Evolutionary conservation across 2,888 invertebrate genomes (phyloP).

Genomic region (Plebejus argus): DNA sequence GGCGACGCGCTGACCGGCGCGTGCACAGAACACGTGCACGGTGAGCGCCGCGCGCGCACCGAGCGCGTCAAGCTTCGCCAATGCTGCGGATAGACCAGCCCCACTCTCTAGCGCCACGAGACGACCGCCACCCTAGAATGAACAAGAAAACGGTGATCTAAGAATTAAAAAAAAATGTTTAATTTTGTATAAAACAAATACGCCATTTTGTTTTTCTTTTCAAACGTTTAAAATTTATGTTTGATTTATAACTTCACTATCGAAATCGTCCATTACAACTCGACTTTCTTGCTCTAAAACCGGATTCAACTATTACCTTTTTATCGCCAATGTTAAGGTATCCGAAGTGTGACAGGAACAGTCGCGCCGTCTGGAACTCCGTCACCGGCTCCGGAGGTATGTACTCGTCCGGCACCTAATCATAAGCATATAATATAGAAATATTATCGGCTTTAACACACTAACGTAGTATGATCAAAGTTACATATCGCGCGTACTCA

Average conservation of each 20-base stretch:
- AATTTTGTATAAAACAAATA: too few relatives aligned
- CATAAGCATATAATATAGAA: background rate
- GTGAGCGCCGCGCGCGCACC: slow-evolving; percentile 94
- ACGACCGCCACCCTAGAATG: slow-evolving; percentile 50
- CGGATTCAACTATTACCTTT: slow-evolving; percentile 53
- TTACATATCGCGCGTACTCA: too few relatives aligned
- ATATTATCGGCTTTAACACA: too few relatives aligned
- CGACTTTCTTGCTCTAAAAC: background rate
- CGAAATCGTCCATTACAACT: too few relatives aligned
- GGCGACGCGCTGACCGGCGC: slow-evolving; percentile 89
- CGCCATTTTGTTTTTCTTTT: too few relatives aligned
- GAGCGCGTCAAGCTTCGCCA: slow-evolving; percentile 91
- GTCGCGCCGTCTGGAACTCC: slow-evolving; percentile 96
- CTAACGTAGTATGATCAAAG: too few relatives aligned
- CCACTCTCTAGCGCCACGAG: slow-evolving; percentile 87
- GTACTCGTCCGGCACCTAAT: slow-evolving; percentile 85
- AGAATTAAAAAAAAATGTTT: too few relatives aligned
- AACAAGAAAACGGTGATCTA: too few relatives aligned
- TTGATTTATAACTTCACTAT: too few relatives aligned
- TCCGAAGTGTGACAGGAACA: slow-evolving; percentile 98
- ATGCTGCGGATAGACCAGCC: slow-evolving; percentile 87
- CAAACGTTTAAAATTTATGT: too few relatives aligned
- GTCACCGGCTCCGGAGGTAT: slow-evolving; percentile 90
- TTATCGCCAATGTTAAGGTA: slow-evolving; percentile 85
- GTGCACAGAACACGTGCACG: slow-evolving; percentile 96